These are phyloP conservation scores for Andrena minutula DNA, from an alignment of 2,888 invertebrate species.

Conservation along the genomic window DNA sequence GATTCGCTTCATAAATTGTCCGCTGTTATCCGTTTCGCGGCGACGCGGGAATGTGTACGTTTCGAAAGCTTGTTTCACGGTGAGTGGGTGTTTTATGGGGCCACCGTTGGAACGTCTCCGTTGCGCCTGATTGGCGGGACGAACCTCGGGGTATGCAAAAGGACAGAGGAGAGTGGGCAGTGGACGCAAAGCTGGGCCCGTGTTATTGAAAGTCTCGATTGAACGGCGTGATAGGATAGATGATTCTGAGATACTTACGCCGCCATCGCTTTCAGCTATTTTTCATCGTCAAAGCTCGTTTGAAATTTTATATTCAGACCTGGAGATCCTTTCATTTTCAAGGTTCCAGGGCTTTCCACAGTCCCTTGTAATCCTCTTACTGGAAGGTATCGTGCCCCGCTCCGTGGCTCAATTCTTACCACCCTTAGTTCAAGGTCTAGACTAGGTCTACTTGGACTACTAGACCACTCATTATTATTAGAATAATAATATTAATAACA, in stretches of 20 bases:
- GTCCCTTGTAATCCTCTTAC: not conserved
- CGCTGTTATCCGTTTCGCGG: not conserved
- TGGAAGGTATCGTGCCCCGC: not conserved
- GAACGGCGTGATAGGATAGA: not conserved
- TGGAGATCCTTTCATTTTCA: not conserved
- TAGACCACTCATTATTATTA: too few species aligned
- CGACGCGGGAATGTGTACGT: not conserved
- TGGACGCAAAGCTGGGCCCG: not conserved
- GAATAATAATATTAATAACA: too few species aligned
- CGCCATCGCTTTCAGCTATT: slow-evolving; percentile 6
- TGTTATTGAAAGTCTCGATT: not conserved
- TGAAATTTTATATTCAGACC: not conserved
- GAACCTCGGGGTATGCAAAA: not conserved
- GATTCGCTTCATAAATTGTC: slow-evolving; percentile 25
- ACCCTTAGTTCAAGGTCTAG: too few species aligned
- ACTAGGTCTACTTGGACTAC: too few species aligned
- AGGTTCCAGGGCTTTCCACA: too few species aligned
- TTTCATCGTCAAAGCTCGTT: slow-evolving; percentile 4
- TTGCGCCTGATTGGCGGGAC: not conserved
- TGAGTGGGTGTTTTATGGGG: not conserved
- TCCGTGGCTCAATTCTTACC: too few species aligned
- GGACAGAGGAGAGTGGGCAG: not conserved
- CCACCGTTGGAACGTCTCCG: not conserved
- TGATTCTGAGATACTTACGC: not conserved
- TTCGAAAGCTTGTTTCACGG: not conserved